Evolutionary conservation across 2,888 invertebrate genomes (phyloP), one percentile per base, ranked within the genome.

Genomic region (Rhopalosiphum nymphaeae): DNA sequence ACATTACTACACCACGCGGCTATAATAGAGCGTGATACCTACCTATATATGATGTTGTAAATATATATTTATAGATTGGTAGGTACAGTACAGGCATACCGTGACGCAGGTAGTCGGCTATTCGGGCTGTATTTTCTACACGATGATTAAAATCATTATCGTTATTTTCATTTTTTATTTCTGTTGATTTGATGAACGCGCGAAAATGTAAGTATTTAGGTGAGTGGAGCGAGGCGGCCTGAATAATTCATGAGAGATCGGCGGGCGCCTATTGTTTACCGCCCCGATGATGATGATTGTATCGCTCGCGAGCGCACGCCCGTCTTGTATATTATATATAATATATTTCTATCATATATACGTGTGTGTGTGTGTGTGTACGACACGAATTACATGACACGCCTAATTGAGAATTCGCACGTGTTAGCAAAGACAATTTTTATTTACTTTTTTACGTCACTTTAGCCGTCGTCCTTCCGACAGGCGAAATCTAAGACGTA

Each of bases 241-340:
- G 93, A 93, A 93, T 93, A 89, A 93, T 89, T 93, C 92, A 93
- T 84, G 78, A 84, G 56, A 92, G 87, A 85, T 85, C 49, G 49
- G 46, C 92, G 36, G 87, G 84, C 78, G 61, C 46, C 92, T 92
- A 92, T 93, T 93, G 89, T 93, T 44, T 67, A 88, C 36, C 53
- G 49, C 21, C 44, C 13, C 44, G 88, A 11, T 29, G 91, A 11
- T 29, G 91, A 87, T 78, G 88, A 53, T 78, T 53, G 78, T 92
- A 92, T 92, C 29, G 61, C 57, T 92, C 29, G 61, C 86, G 61
- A 61, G 57, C n/a, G 0, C 84, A 56, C n/a, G 49, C 49, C 21
- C 53, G 78, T 84, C 84, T 84, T 44, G 11, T n/a, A 53, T 56
- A 91, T 67, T 90, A 90, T 89, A 89, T 57, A 57, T 42, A 10